These are phyloP conservation scores for Osmerus mordax DNA, from an alignment of 2,113 vertebrate species.

Conservation along the genomic window DNA sequence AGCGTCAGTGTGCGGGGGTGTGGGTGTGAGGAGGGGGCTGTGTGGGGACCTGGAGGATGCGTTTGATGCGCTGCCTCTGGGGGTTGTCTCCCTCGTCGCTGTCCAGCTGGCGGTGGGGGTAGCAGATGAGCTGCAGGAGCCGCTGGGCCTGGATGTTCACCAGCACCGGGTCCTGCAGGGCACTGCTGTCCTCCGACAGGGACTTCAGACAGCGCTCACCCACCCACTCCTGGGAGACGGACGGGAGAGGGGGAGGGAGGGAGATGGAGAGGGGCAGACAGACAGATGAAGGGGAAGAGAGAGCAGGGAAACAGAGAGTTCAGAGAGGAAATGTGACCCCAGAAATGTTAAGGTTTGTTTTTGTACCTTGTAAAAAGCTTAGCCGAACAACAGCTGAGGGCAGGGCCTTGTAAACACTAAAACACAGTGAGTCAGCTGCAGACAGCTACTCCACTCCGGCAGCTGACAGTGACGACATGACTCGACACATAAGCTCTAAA, in stretches of 20 bases:
- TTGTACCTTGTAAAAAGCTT: no score
- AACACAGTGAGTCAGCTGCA: no score
- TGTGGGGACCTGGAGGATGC: conserved; percentile 88
- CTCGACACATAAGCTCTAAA: no score
- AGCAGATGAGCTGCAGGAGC: conserved; percentile 97
- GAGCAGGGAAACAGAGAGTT: not conserved
- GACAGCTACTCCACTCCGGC: no score
- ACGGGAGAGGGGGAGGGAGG: not conserved
- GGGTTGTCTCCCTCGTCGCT: conserved; percentile 96
- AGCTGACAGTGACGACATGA: no score
- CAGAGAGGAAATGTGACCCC: no score
- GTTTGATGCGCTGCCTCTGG: conserved; percentile 96
- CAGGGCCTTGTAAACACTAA: no score
- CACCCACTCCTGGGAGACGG: conserved; percentile 87
- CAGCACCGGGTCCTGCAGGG: conserved; percentile 95
- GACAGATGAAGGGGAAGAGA: not conserved
- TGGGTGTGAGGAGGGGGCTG: no score
- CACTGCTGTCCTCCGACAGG: conserved; percentile 96
- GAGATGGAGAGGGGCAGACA: not conserved
- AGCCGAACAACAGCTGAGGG: no score
- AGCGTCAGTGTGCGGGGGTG: no score
- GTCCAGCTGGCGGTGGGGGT: conserved; percentile 93
- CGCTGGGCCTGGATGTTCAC: conserved; percentile 96
- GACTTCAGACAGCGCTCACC: conserved; percentile 97
- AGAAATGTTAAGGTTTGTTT: no score